Base-by-base conservation (phyloP, 2,888 invertebrate genomes). In the Auanema freiburgensis region DNA sequence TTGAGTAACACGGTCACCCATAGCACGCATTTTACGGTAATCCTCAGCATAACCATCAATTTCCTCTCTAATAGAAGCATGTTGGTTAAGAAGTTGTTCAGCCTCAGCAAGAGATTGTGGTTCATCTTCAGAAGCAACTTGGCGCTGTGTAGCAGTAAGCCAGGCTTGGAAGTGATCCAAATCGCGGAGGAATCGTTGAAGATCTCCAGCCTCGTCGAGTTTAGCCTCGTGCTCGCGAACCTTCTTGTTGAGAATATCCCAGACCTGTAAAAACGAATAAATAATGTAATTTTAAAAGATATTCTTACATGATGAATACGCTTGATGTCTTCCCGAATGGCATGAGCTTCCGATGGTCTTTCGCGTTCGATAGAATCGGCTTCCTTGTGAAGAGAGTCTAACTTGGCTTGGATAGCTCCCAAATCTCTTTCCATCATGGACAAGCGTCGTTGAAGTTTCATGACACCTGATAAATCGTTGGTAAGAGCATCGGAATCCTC, bases 21-120 rank as follows among this genome's bases (percentile, higher is more conserved):
- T 98, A 84, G 96, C 95, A 92, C 98, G 97, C 95, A 99, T 98
- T 88, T 92, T 92, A 80, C 91, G 71, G 66, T 79, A 97, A 85
- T 98, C 97, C 83, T 95, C 94, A 59, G 91, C 93, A 86, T 98
- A 98, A 84, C 96, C 97, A 85, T 98, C 96, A 81, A 99, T 98
- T 87, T 99, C 98, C 85, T 98, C 97, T 84, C 93, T 91, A 84
- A 99, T 94, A 77, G 93, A 93, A 87, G 95, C 94, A 87, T 99
- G 98, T 85, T 98, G 95, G 54, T 92, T 92, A 53, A 99, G 87
- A 18, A 98, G 88, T 84, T 93, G 93, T 86, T 99, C 98, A 12
- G 98, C 98, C 84, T 99, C 98, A 8, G 93, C 90, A 82, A 96
- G 86, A 68, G 91, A 92, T 14, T 91, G 90, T 16, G 95, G 95